Conservation (phyloP, 2,797 vertebrate species). For the Eulemur rubriventer region DNA sequence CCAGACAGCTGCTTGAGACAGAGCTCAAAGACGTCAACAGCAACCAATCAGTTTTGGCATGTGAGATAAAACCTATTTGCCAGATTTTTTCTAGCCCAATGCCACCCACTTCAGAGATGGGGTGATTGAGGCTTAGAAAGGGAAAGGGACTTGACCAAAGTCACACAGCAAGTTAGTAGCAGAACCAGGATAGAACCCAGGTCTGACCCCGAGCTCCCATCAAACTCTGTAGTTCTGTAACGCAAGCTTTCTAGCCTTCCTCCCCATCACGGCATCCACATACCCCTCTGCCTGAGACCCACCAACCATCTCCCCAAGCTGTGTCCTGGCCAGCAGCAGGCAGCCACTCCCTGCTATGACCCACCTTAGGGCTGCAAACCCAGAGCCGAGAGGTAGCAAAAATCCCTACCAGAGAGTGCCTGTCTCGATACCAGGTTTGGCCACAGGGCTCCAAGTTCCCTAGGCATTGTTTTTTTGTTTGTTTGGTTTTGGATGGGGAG, state of each 20-base stretch:
- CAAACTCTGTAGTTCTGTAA: not conserved
- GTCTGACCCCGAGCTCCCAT: not conserved
- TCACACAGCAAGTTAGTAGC: not conserved
- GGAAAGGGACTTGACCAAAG: not conserved
- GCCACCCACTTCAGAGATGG: not conserved
- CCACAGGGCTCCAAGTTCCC: not conserved
- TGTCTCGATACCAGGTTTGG: not conserved
- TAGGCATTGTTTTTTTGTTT: not conserved
- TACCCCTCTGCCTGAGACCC: not conserved
- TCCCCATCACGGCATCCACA: not conserved
- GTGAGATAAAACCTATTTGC: not conserved
- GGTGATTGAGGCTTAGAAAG: not conserved
- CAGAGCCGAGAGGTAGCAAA: not conserved
- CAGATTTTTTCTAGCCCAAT: not conserved
- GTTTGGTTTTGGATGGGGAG: not conserved
- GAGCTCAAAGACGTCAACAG: not conserved
- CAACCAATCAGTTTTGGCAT: not conserved
- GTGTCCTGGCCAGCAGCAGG: not conserved
- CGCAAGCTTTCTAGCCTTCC: not conserved
- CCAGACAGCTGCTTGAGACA: not conserved
- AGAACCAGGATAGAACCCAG: not conserved
- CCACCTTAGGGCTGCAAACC: not conserved
- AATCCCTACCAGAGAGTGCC: not conserved
- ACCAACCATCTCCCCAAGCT: not conserved
- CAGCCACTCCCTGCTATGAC: not conserved